Base-by-base conservation (phyloP, 23 tunicate species). In the Ciona savignyi region DNA sequence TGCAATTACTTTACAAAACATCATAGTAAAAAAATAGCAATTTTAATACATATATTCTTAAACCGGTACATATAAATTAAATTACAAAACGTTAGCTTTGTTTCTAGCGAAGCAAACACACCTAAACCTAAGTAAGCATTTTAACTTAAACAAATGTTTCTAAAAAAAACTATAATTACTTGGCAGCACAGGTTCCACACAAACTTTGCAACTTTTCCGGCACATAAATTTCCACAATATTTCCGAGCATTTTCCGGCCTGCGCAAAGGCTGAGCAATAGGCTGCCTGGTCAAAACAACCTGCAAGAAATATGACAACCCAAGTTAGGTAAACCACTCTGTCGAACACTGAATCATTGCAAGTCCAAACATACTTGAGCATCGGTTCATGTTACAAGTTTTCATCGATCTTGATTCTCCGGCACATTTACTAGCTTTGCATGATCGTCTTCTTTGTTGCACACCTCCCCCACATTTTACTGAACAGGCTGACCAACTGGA, bases 171-270 rank as follows among this genome's bases (percentile, higher is more conserved):
- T n/a, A n/a, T n/a, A n/a, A n/a, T 23, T 63, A 23, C 28, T 63
- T 23, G 26, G 23, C 23, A 9, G 67, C 15, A 4, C 28, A 9
- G 67, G 67, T 42, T 42, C 56, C 56, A 34, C 68, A 61, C 96
- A 88, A 30, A 81, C 29, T 56, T 78, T 81, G 35, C 96, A 88
- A 23, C 86, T 81, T 60, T 51, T 49, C 67, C 85, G 72, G 80
- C 96, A 88, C 49, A 80, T 25, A 60, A 56, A 29, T 35, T 82
- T 82, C 70, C 75, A 74, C 25, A 82, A 23, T 25, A 67, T 27
- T 60, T 74, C 70, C n/a, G 61, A 32, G 32, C 87, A 82, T 28
- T 66, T 67, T n/a, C 87, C 87, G 0, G 69, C 30, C 24, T 68
- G 29, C 30, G 68, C 73, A 76, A 75, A 51, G 4, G 56, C 20